phyloP scores from a whole-genome alignment of 2,888 invertebrate genomes.

The Litoditis marina region DNA sequence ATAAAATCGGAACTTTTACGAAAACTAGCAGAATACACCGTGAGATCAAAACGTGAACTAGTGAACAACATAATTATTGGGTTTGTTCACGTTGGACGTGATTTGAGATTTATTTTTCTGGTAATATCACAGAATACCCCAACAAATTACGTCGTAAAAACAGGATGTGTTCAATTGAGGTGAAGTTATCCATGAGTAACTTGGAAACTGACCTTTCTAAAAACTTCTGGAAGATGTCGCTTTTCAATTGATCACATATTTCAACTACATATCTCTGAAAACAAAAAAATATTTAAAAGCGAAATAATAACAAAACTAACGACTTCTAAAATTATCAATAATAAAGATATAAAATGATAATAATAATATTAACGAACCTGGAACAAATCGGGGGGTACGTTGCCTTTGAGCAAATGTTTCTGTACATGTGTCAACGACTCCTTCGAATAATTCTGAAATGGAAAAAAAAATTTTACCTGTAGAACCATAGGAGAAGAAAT shows the following conservation, averaged over 20 bases:
- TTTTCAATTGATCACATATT: constrained; percentile 93
- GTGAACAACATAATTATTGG: too few species aligned
- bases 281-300: neutral
- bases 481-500: too few species aligned
- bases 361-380: constrained; percentile 72
- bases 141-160: too few species aligned
- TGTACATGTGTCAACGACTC: constrained; percentile 96
- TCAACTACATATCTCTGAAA: constrained; percentile 98
- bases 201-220: constrained; percentile 70
- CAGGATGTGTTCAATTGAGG: neutral
- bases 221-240: constrained; percentile 94
- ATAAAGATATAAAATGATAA: neutral
- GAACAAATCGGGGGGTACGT: constrained; percentile 93
- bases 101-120: too few species aligned
- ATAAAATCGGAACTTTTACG: too few species aligned
- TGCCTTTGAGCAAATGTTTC: constrained; percentile 91
- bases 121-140: too few species aligned
- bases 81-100: too few species aligned
- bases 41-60: too few species aligned
- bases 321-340: neutral
- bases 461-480: neutral
- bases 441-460: constrained; percentile 91
- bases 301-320: too few species aligned
- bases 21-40: too few species aligned
- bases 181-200: neutral